Evolutionary conservation across 2,113 vertebrate genomes (phyloP), one percentile per base, ranked within the genome.

Genomic region (Melospiza melodia): DNA sequence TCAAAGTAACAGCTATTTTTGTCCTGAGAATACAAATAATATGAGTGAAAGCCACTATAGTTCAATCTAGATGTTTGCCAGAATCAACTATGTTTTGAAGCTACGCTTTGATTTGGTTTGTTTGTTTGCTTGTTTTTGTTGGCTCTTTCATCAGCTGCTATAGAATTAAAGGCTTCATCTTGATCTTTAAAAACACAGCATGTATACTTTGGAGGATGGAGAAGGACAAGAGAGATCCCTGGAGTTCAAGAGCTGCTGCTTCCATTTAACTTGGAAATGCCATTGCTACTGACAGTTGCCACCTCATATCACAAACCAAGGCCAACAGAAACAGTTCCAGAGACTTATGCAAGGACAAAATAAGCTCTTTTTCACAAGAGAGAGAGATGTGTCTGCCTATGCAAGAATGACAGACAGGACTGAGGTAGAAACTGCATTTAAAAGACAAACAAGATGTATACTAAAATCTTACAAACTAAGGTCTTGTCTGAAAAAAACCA

Each of bases 211-310:
- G 82, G 68, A 84, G 33, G 35, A 86, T 21, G 31, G 44, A 67
- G 48, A 85, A 82, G 33, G 5, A 69, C 30, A 72, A 54, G n/a
- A 81, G 30, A 84, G 41, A 77, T 93, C 58, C 51, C 65, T 21
- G 17, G 35, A 83, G 88, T 78, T 11, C n/a, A 55, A 81, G 61
- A 74, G 61, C 74, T 80, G 78, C 75, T 88, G 59, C 72, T 81
- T 77, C 77, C 8, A 2, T 88, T 91, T 73, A 87, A 68, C 46
- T 91, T 86, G 72, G 85, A 78, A 88, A 75, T 2, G 15, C 63
- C 72, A 61, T 10, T 83, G 51, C 84, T 90, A 73, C 74, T 74
- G 67, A 74, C 76, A 93, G 91, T 91, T 89, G 86, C 81, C 92
- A 94, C 62, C 75, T 91, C 59, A 0, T 44, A 88, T 86, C 71